These are phyloP conservation scores for Megalopta genalis DNA, from an alignment of 1,140 invertebrate species.

Conservation along the genomic window DNA sequence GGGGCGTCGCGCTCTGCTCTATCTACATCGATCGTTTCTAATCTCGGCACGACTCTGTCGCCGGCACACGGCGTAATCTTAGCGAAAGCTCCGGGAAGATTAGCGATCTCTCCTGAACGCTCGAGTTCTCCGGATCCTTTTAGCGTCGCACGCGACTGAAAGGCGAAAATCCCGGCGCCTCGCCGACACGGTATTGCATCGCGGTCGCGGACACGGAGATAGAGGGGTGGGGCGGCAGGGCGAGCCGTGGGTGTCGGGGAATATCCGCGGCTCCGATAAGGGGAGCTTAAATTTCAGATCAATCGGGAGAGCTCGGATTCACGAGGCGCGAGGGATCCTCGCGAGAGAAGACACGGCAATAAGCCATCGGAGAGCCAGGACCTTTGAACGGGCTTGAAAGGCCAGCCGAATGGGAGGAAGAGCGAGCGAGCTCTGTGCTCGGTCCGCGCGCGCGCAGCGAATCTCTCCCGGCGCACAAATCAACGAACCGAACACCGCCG, in stretches of 20 bases:
- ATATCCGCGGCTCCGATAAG: slow-evolving; percentile 8
- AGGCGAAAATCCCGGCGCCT: neutral
- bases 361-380: neutral
- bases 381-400: slow-evolving; percentile 34
- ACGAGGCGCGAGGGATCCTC: slow-evolving; percentile 8
- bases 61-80: neutral
- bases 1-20: neutral
- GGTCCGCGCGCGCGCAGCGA: neutral
- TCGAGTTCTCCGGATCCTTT: neutral
- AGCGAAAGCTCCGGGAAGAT: neutral
- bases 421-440: too few species aligned
- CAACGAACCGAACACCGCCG: slow-evolving; percentile 3
- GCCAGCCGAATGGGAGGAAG: slow-evolving; percentile 31
- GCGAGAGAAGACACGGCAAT: neutral
- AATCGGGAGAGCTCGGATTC: slow-evolving; percentile 21
- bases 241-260: slow-evolving; percentile 5
- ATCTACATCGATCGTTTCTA: slow-evolving; percentile 1
- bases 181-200: neutral
- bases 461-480: slow-evolving; percentile 32
- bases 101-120: neutral
- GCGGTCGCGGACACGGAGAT: too few species aligned
- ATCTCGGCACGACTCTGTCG: neutral
- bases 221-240: too few species aligned
- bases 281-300: slow-evolving; percentile 36
- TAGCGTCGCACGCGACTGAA: neutral